Conservation (phyloP, 2,797 vertebrate species). For the Dipus sagitta region DNA sequence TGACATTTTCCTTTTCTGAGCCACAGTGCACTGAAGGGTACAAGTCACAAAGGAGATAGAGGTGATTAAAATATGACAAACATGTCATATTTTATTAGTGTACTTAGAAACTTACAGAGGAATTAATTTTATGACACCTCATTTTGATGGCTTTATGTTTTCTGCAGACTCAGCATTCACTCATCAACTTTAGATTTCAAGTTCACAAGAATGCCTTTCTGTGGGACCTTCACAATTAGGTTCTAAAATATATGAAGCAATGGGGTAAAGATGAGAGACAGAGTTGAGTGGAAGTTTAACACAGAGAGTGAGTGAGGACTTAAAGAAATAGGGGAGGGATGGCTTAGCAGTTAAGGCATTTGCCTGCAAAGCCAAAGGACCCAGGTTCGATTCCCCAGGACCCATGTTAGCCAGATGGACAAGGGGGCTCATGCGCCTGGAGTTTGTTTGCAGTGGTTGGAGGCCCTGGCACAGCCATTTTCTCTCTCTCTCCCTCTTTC, state of each 20-base stretch:
- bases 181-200: neutral
- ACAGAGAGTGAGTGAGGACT: neutral
- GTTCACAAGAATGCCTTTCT: neutral
- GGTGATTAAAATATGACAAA: constrained; percentile 35
- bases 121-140: constrained; percentile 21
- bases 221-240: neutral
- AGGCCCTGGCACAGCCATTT: too few relatives aligned
- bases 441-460: too few relatives aligned
- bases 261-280: neutral
- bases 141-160: constrained; percentile 38
- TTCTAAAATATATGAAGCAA: neutral
- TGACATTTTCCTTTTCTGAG: constrained; percentile 50
- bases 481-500: too few relatives aligned
- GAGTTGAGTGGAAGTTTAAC: neutral
- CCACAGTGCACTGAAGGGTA: neutral
- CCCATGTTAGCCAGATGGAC: too few relatives aligned
- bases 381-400: too few relatives aligned
- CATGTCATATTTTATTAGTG: constrained; percentile 22
- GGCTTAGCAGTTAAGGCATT: too few relatives aligned
- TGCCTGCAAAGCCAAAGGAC: too few relatives aligned
- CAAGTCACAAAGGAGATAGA: neutral
- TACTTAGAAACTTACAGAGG: constrained; percentile 10
- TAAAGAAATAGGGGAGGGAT: neutral
- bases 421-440: too few relatives aligned
- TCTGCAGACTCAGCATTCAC: neutral